phyloP scores from a whole-genome alignment of 1,140 invertebrate species.

The Euura lappo region DNA sequence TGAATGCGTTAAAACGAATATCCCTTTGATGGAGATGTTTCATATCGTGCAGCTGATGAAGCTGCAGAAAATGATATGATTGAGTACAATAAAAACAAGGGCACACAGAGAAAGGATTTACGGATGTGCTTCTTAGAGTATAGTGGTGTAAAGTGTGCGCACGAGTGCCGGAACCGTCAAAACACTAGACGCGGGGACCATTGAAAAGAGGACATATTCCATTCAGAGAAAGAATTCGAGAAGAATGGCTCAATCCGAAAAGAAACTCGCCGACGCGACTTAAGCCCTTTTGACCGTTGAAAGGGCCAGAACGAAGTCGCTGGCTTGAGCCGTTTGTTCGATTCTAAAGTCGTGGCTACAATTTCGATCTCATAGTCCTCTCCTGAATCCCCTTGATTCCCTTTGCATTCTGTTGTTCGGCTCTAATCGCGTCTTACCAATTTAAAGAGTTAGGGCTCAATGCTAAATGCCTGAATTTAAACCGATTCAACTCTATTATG shows the following conservation, averaged over 20 bases:
- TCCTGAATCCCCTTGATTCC: not conserved
- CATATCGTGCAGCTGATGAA: too few relatives aligned
- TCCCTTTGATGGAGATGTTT: too few relatives aligned
- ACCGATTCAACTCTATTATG: not conserved
- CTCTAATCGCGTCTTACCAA: not conserved
- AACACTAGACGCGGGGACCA: not conserved
- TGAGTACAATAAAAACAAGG: too few relatives aligned
- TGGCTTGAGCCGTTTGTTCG: not conserved
- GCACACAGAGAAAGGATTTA: too few relatives aligned
- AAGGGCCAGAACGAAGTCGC: not conserved
- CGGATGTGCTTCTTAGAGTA: too few relatives aligned
- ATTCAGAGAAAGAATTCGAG: not conserved
- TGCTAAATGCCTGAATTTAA: not conserved
- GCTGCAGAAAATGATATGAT: too few relatives aligned
- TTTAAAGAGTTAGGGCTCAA: not conserved
- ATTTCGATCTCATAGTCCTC: not conserved
- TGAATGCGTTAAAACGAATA: too few relatives aligned
- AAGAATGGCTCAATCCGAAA: constrained; percentile 1
- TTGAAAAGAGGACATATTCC: not conserved
- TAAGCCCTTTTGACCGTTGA: not conserved
- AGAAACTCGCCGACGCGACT: constrained; percentile 4
- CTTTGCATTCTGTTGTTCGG: not conserved
- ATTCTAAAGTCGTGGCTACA: not conserved
- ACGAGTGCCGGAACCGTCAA: constrained; percentile 1
- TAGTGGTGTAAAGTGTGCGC: not conserved